Base-by-base conservation (phyloP, 2,797 vertebrate genomes). In the Sylvilagus floridanus region DNA sequence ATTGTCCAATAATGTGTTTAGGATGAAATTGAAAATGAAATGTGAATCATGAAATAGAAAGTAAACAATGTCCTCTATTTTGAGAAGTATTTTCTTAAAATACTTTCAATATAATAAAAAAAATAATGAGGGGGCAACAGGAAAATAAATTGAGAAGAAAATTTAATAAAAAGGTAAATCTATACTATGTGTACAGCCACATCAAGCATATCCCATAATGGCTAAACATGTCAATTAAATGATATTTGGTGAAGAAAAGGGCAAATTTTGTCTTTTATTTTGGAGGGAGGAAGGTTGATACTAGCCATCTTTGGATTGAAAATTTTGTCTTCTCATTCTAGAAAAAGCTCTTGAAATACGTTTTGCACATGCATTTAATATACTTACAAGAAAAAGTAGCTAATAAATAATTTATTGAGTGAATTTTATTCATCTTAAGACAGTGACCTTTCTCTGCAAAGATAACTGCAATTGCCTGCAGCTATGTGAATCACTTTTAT, bases 391-490 rank as follows among this genome's bases (percentile, higher is more conserved):
- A 42, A 47, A 77, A 84, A 96, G 91, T 76, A 76, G 3, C 24
- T 82, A 91, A 92, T 96, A 93, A 79, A 93, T 94, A 73, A 92
- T 91, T 85, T 93, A 93, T 65, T 95, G 30, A 78, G 3, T 63
- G 57, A 85, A 84, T 89, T 96, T 79, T 92, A 88, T 83, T 96
- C 88, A 76, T 93, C 65, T 92, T 87, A 94, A 89, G 79, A 60
- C 26, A 94, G 10, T 97, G 94, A 96, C 85, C 96, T 96, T 97
- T 97, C 52, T 92, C 73, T 75, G 78, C 76, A 94, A 94, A 92
- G 76, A 89, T 90, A 94, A 81, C 66, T 94, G 35, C 4, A 92
- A 22, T 91, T 95, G 84, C 35, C 47, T 93, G 42, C 24, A 89
- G 90, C 21, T 71, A 82, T 0, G 0, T n/a, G 92, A 96, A 82